Conservation (phyloP, 64 coral and sea anemone genomes). For the Acropora yongei region DNA sequence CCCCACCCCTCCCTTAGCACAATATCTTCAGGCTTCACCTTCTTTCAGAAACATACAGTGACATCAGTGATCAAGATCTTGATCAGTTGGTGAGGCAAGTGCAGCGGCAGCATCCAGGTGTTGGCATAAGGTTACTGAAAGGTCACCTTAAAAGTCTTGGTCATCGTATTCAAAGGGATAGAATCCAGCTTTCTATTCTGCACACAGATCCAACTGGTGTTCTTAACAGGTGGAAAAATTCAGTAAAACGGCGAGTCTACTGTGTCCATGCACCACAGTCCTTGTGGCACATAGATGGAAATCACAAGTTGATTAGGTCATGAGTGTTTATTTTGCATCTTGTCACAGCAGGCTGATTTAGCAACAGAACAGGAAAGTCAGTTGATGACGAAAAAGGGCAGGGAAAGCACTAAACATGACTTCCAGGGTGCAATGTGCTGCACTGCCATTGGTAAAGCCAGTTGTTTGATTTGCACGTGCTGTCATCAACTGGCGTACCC, state of each 20-base stretch:
- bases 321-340: background rate
- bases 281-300: slow-evolving; percentile 30
- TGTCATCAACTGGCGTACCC: no score
- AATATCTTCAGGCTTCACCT: background rate
- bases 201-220: slow-evolving; percentile 41
- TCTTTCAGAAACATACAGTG: slow-evolving; percentile 4
- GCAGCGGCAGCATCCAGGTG: slow-evolving; percentile 16
- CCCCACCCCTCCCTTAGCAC: background rate
- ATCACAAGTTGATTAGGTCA: slow-evolving; percentile 44
- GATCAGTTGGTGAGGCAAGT: no score
- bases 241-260: slow-evolving; percentile 26
- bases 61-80: background rate
- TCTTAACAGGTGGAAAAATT: slow-evolving; percentile 28
- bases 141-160: background rate
- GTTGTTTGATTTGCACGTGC: no score
- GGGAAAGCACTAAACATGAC: no score
- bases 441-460: no score
- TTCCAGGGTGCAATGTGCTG: no score
- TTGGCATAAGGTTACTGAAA: slow-evolving; percentile 26
- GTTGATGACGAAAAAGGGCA: background rate
- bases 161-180: slow-evolving; percentile 18
- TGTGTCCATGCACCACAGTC: slow-evolving; percentile 22
- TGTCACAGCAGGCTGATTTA: no score
- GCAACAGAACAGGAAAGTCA: background rate
- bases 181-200: slow-evolving; percentile 27